phyloP scores from a whole-genome alignment of 2,113 vertebrate species.

The Charadrius vociferus region DNA sequence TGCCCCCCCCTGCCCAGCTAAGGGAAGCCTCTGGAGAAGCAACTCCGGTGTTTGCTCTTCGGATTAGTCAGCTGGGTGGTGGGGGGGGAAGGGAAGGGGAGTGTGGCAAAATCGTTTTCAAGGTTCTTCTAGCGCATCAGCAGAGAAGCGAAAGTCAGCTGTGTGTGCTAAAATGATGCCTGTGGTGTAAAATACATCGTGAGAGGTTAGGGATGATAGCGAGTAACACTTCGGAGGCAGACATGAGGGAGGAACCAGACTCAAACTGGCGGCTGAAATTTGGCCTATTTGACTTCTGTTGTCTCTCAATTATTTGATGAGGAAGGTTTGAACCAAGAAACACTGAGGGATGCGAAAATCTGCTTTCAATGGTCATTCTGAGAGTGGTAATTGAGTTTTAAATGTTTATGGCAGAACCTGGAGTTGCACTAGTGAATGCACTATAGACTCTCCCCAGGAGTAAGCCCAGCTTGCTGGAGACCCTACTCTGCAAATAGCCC shows the following conservation, averaged over 20 bases:
- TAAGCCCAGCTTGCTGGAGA: neutral
- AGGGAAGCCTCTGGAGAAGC: neutral
- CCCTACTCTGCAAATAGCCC: neutral
- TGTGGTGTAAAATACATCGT: neutral
- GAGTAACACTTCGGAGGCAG: neutral
- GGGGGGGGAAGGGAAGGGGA: neutral
- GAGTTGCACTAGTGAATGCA: neutral
- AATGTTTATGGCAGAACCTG: constrained; percentile 13
- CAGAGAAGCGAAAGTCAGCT: neutral
- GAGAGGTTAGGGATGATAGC: neutral
- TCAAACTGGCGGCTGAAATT: neutral
- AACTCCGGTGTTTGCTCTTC: neutral
- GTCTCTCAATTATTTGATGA: neutral
- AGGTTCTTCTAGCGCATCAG: neutral
- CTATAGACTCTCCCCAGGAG: neutral
- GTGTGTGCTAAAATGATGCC: neutral
- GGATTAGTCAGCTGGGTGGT: neutral
- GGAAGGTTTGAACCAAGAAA: neutral
- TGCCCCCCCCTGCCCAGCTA: neutral
- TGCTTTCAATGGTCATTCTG: neutral
- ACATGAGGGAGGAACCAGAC: neutral
- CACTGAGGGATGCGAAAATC: neutral
- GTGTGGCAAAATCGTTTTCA: neutral
- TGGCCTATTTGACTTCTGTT: neutral
- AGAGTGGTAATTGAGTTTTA: constrained; percentile 23